Evolutionary conservation across 2,113 vertebrate genomes (phyloP).

Genomic region (Hippocampus guttulatus): DNA sequence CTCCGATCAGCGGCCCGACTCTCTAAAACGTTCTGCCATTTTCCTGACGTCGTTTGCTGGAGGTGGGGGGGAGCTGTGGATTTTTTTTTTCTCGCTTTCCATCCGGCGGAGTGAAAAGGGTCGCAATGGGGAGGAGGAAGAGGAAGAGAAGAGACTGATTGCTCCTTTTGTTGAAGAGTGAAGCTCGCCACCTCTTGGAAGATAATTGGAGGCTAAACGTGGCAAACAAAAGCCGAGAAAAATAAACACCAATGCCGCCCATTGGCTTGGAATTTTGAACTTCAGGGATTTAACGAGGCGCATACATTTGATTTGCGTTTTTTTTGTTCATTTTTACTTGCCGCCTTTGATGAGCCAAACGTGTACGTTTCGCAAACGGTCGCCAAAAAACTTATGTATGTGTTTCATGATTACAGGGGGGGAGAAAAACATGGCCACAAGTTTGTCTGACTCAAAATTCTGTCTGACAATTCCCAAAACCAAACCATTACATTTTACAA

Average conservation of each 20-base stretch:
- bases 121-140: constrained; percentile 2
- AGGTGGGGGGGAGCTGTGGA: no score
- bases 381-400: neutral
- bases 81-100: neutral
- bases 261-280: constrained; percentile 7
- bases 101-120: neutral
- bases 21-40: constrained; percentile 1
- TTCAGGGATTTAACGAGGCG: neutral
- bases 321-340: neutral
- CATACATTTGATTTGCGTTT: neutral
- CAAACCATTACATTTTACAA: neutral
- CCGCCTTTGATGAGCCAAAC: neutral
- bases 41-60: neutral
- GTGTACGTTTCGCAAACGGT: neutral
- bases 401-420: neutral
- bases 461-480: neutral
- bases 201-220: constrained; percentile 39
- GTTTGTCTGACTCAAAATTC: neutral
- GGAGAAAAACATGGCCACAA: no score
- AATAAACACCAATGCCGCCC: constrained; percentile 54
- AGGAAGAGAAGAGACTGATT: constrained; percentile 28
- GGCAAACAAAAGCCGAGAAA: constrained; percentile 44
- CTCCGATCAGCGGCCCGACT: neutral
- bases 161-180: constrained; percentile 4
- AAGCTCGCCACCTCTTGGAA: constrained; percentile 9